Evolutionary conservation across 2,797 vertebrate species (phyloP).

Genomic region (Melanotaenia trifasciata): DNA sequence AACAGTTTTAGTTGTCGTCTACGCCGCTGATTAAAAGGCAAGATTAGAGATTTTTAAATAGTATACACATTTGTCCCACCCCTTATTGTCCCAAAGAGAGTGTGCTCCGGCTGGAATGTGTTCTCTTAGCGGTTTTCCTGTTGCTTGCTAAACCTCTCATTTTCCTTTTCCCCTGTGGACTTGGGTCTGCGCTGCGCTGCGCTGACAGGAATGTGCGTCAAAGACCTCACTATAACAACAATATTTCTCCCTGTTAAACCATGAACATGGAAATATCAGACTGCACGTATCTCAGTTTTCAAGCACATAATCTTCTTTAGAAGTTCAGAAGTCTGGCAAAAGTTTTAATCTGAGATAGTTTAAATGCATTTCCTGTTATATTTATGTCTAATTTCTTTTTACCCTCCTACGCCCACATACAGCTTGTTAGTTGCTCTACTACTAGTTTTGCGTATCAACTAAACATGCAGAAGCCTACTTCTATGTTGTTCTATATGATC

Average conservation of each 20-base stretch:
- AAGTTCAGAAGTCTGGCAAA: background rate
- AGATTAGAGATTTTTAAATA: slow-evolving; percentile 80
- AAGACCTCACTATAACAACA: slow-evolving; percentile 42
- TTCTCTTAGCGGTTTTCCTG: slow-evolving; percentile 86
- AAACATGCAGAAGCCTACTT: background rate
- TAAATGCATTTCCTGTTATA: background rate
- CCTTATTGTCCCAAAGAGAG: slow-evolving; percentile 81
- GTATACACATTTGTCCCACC: slow-evolving; percentile 80
- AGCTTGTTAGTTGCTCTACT: background rate
- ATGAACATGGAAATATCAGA: background rate
- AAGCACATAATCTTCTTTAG: background rate
- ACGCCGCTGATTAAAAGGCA: slow-evolving; percentile 64
- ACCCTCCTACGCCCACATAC: background rate
- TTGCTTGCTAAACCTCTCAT: slow-evolving; percentile 80
- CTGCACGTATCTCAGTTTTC: background rate
- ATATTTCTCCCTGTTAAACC: slow-evolving; percentile 4
- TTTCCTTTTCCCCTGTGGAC: slow-evolving; percentile 77
- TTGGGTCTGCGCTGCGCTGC: slow-evolving; percentile 66
- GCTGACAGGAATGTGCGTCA: slow-evolving; percentile 68
- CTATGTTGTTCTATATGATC: no score
- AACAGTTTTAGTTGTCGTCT: slow-evolving; percentile 45
- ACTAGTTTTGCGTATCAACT: background rate
- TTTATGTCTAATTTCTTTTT: background rate
- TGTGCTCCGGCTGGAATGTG: slow-evolving; percentile 80
- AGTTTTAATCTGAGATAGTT: background rate